Conservation (phyloP, 2,113 vertebrate species). For the Brachypteracias leptosomus region DNA sequence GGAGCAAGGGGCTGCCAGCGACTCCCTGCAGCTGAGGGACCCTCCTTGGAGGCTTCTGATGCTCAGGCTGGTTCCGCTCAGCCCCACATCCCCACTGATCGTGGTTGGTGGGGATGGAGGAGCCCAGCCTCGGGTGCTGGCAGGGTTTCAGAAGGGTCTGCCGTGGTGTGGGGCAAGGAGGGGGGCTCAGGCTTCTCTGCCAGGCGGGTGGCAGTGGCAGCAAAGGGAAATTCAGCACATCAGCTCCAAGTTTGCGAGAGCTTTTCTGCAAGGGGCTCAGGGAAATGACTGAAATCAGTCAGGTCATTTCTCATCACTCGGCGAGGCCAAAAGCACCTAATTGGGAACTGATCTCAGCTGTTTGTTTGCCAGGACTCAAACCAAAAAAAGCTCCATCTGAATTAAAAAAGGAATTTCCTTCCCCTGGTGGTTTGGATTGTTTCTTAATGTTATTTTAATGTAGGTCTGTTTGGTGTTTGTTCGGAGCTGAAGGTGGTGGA, state of each 20-base stretch:
- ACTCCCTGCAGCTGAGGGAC: background rate
- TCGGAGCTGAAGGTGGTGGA: background rate
- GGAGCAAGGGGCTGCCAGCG: background rate
- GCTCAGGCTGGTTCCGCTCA: background rate
- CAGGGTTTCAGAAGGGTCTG: background rate
- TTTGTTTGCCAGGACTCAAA: slow-evolving; percentile 45
- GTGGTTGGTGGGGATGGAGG: too few relatives aligned
- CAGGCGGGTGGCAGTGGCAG: background rate
- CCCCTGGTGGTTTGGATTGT: slow-evolving; percentile 45
- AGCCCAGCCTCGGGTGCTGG: background rate
- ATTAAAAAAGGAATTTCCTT: slow-evolving; percentile 44
- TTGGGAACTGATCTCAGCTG: slow-evolving; percentile 59
- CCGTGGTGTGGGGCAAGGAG: background rate
- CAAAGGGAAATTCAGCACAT: background rate
- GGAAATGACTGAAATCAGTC: slow-evolving; percentile 25
- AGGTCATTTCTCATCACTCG: background rate
- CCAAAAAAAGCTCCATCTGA: slow-evolving; percentile 36
- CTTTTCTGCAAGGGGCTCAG: background rate
- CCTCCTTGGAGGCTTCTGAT: background rate
- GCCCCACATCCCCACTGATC: background rate
- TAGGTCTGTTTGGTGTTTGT: slow-evolving; percentile 9
- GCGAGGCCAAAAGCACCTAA: slow-evolving; percentile 44
- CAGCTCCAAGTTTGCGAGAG: background rate
- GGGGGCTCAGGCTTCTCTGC: background rate
- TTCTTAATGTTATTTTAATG: slow-evolving; percentile 55